These are phyloP conservation scores for Megalurothrips usitatus DNA, from an alignment of 2,888 invertebrate genomes.

Conservation along the genomic window DNA sequence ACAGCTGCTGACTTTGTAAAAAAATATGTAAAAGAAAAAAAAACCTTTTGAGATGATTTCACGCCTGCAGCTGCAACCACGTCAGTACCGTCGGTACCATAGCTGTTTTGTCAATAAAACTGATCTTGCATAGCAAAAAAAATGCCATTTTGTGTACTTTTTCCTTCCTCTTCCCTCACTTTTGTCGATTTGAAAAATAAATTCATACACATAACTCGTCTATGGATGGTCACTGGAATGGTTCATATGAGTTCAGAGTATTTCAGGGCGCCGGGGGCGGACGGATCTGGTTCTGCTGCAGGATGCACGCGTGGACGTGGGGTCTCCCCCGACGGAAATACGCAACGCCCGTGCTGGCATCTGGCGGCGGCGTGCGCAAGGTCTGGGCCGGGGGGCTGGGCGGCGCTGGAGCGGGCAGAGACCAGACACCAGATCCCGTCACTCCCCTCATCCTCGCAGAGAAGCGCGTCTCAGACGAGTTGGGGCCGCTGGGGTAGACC, in stretches of 20 bases:
- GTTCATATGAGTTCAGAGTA: background rate
- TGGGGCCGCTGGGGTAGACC: too few species aligned
- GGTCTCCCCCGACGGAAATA: too few species aligned
- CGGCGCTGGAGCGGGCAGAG: too few species aligned
- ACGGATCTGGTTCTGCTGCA: too few species aligned
- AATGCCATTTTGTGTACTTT: background rate
- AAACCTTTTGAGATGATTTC: background rate
- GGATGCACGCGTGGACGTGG: too few species aligned
- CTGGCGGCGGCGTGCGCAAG: too few species aligned
- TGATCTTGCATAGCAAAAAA: background rate
- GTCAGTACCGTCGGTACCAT: background rate
- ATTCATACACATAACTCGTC: background rate
- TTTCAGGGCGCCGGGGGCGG: background rate
- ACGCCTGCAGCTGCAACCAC: conserved; percentile 6
- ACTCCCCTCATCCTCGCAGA: too few species aligned
- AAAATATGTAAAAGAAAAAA: too few species aligned
- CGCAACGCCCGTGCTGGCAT: too few species aligned
- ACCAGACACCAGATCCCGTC: too few species aligned
- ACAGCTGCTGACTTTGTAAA: background rate
- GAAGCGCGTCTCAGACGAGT: too few species aligned
- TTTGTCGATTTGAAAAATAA: background rate
- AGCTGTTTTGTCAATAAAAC: background rate
- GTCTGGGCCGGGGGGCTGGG: too few species aligned
- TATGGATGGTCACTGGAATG: background rate
- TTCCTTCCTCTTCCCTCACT: background rate